Conservation (phyloP, 2,113 vertebrate genomes). For the Takifugu flavidus region DNA sequence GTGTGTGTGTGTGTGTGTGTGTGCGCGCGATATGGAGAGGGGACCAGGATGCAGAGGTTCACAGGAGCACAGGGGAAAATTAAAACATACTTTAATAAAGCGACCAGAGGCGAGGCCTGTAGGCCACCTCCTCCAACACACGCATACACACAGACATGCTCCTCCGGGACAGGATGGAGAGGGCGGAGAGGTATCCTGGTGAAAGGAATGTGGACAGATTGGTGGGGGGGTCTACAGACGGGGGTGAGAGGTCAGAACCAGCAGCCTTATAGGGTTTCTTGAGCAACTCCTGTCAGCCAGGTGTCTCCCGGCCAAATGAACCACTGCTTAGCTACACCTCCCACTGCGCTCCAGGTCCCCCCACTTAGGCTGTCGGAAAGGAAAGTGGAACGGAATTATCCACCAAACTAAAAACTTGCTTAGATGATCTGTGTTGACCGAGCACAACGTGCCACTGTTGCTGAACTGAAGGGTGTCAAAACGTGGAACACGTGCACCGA, state of each 20-base stretch:
- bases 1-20: slow-evolving; percentile 21
- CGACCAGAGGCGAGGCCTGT: slow-evolving; percentile 70
- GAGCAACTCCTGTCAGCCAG: slow-evolving; percentile 55
- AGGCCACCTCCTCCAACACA: slow-evolving; percentile 56
- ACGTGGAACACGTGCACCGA: no score
- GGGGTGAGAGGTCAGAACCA: slow-evolving; percentile 56
- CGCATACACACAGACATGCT: slow-evolving; percentile 56
- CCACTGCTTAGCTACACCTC: slow-evolving; percentile 34
- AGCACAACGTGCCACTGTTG: no score
- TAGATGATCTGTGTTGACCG: no score
- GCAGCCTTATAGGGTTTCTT: slow-evolving; percentile 48
- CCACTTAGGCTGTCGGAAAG: no score
- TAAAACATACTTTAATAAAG: slow-evolving; percentile 87
- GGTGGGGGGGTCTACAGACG: neutral
- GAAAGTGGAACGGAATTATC: no score
- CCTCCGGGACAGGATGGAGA: slow-evolving; percentile 76
- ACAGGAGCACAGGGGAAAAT: slow-evolving; percentile 78
- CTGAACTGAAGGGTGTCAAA: no score
- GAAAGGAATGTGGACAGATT: slow-evolving; percentile 78
- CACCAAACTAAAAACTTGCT: no score
- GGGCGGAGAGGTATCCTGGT: slow-evolving; percentile 80
- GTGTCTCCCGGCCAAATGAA: slow-evolving; percentile 65
- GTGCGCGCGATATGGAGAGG: slow-evolving; percentile 9
- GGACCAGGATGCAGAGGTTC: slow-evolving; percentile 50
- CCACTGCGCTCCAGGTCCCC: slow-evolving; percentile 15